Conservation (phyloP, 2,797 vertebrate species). For the Micrastur ruficollis region DNA sequence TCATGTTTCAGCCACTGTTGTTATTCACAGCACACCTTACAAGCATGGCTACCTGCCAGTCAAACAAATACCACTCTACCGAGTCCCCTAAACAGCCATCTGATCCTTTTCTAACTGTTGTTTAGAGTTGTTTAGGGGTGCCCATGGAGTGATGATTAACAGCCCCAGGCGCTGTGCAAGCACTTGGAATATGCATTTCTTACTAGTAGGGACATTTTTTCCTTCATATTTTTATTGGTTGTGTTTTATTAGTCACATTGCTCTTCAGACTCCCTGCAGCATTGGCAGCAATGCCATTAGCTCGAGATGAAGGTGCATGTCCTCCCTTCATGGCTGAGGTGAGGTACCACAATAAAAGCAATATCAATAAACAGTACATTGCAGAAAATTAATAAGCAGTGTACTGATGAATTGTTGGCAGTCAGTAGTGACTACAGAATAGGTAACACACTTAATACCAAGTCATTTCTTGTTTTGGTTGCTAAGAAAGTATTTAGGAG, state of each 20-base stretch:
- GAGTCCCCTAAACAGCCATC: conserved; percentile 12
- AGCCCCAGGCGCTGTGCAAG: not conserved
- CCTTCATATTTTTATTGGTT: conserved; percentile 54
- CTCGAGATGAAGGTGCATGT: conserved; percentile 26
- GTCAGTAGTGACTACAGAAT: not conserved
- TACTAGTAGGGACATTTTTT: conserved; percentile 26
- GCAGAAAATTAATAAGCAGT: conserved; percentile 41
- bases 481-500: not conserved
- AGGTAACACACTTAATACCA: not conserved
- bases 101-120: conserved; percentile 36
- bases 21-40: not conserved
- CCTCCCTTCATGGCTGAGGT: conserved; percentile 43
- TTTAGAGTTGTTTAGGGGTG: conserved; percentile 28
- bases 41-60: conserved; percentile 58
- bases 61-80: not conserved
- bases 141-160: conserved; percentile 31
- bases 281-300: conserved; percentile 45
- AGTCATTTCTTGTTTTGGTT: not conserved
- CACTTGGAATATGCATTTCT: conserved; percentile 37
- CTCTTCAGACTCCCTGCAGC: conserved; percentile 63
- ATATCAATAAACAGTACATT: conserved; percentile 26
- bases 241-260: conserved; percentile 49
- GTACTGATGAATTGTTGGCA: not conserved
- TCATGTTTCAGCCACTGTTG: not conserved
- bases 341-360: conserved; percentile 36